Base-by-base conservation (phyloP, 2,888 invertebrate genomes). In the Brachypalpus laphriformis region DNA sequence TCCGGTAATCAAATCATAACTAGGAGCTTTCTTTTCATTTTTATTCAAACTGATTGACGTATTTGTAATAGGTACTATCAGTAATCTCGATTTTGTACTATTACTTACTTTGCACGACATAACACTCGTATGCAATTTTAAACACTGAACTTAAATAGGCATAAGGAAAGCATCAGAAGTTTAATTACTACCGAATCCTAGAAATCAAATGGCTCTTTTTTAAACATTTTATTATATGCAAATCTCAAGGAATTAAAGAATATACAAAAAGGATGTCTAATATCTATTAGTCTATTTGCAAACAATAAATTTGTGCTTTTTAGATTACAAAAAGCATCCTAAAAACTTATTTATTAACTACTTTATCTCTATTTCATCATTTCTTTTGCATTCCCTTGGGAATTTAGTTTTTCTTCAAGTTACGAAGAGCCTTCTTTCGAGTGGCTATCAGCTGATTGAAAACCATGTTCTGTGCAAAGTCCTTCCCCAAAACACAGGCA, bases 381-480 rank as follows among this genome's bases (percentile, higher is more conserved):
- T 40, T n/a, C 2, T 16, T n/a, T 11, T 9, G 16, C 9, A 9
- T n/a, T 56, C 9, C 18, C 8, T 37, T 2, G 5, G 1, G 25
- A 28, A 8, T 68, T 20, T 74, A 83, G 34, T 91, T 87, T 82
- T 91, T 89, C 59, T 88, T 88, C n/a, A 86, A 70, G 28, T 88
- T 90, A 1, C 90, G 90, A 11, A 91, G 77, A 4, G 91, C 91
- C 28, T 89, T 89, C 59, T 90, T 89, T 34, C 92, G 89, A 8
- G 89, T 90, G 14, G 85, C 88, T 37, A 90, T 74, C 45, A 90
- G 87, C 56, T 89, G 89, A 54, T 90, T 90, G 51, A 91, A 88
- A 9, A 92, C 89, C 22, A 90, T 37, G 25, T 87, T 90, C 63
- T 89, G 88, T 9, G 90, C 89, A 78, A 90, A 90, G 16, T 88